A percentile compares a stretch with the other conserved stretches of the same genome.
phyloP scores from a whole-genome alignment of 2,113 vertebrate species.

The Sterna hirundo region DNA sequence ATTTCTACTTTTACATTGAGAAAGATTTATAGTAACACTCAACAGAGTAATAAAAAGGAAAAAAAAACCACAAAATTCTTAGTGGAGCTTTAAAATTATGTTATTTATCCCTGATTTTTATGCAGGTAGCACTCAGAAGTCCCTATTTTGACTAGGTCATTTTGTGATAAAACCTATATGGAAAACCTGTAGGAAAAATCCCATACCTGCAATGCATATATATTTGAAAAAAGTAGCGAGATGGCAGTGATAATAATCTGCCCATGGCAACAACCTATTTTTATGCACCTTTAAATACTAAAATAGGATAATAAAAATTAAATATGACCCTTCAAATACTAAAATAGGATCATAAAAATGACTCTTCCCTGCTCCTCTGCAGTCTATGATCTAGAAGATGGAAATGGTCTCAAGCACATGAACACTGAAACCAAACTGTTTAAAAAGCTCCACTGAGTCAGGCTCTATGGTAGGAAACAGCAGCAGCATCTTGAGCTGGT shows the following conservation, averaged over 20 bases:
- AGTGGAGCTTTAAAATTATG: background rate
- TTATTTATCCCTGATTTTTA: background rate
- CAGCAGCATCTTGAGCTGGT: background rate
- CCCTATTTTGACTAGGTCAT: background rate
- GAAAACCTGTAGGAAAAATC: background rate
- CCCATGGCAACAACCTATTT: background rate
- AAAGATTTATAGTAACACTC: background rate
- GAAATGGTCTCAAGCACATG: background rate
- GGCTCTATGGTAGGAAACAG: background rate
- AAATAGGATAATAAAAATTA: slow-evolving; percentile 22
- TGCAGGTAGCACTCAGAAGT: background rate
- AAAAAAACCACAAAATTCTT: background rate
- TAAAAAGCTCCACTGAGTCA: background rate
- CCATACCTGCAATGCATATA: background rate
- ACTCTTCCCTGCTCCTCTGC: background rate
- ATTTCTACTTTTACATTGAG: background rate
- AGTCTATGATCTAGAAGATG: background rate
- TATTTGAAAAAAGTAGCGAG: background rate
- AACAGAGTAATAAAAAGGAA: background rate
- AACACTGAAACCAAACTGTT: background rate
- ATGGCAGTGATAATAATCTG: background rate
- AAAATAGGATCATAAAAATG: slow-evolving; percentile 1
- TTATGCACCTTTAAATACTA: background rate
- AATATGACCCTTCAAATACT: slow-evolving; percentile 4
- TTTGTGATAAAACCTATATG: background rate